Percentiles rank a stretch among this genome's conserved stretches.
These are phyloP conservation scores for Tokudaia muenninki DNA, from an alignment of 2,797 vertebrate genomes.

Conservation along the genomic window DNA sequence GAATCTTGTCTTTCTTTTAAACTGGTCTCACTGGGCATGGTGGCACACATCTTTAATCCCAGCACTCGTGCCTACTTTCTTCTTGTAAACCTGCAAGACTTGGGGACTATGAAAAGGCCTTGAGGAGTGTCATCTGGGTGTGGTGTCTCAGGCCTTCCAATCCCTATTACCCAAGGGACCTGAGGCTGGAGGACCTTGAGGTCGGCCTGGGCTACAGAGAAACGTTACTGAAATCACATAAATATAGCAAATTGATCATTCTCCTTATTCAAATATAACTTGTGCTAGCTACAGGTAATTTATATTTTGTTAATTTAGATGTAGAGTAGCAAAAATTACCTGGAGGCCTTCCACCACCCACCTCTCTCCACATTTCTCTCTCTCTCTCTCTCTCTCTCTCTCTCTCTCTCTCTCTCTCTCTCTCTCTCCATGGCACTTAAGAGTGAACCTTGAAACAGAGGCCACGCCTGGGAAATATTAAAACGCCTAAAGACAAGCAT, in stretches of 20 bases:
- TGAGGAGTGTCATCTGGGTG: background rate
- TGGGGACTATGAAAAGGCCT: background rate
- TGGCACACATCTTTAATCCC: background rate
- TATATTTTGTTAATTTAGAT: constrained; percentile 44
- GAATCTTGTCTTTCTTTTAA: background rate
- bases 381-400: background rate
- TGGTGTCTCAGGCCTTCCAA: background rate
- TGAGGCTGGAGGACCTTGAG: background rate
- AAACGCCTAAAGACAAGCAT: constrained; percentile 53
- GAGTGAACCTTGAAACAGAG: constrained; percentile 34
- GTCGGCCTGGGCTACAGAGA: background rate
- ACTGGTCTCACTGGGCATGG: background rate
- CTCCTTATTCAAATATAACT: constrained; percentile 30
- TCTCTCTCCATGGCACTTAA: background rate
- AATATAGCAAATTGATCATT: constrained; percentile 36
- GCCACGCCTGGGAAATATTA: background rate
- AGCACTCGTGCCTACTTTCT: background rate
- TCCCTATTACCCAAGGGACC: background rate
- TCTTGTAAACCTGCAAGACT: constrained; percentile 34
- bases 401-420: background rate
- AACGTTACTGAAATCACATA: constrained; percentile 28
- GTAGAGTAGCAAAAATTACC: constrained; percentile 34
- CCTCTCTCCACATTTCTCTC: background rate
- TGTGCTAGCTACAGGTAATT: constrained; percentile 23
- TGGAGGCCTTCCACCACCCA: background rate